Percentiles rank a stretch among this genome's conserved stretches.
phyloP scores from a whole-genome alignment of 2,113 vertebrate genomes.

The Erythrocercus mccallii region DNA sequence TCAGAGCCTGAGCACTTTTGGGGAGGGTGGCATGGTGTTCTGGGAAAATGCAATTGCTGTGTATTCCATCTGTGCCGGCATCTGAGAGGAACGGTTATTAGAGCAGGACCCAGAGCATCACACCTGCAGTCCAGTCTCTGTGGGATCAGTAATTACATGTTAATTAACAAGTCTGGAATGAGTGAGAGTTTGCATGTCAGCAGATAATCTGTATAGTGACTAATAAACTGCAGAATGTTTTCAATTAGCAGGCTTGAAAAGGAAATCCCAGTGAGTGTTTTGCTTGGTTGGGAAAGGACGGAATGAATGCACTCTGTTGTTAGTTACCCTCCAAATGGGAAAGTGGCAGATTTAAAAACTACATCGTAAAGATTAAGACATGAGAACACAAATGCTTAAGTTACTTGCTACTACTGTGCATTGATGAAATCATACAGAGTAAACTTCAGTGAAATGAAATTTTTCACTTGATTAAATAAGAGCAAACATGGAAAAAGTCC shows the following conservation, averaged over 20 bases:
- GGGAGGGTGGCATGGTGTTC: background rate
- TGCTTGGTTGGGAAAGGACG: conserved; percentile 40
- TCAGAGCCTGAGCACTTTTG: background rate
- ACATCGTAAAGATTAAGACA: conserved; percentile 10
- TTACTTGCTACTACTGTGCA: conserved; percentile 14
- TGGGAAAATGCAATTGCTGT: background rate
- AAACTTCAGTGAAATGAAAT: background rate
- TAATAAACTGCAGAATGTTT: conserved; percentile 70
- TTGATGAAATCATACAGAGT: background rate
- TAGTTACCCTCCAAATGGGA: conserved; percentile 13
- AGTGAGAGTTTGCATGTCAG: conserved; percentile 65
- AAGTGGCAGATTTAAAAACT: conserved; percentile 1
- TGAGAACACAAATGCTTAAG: background rate
- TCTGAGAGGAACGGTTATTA: background rate
- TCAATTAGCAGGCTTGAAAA: conserved; percentile 70
- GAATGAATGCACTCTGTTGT: conserved; percentile 58
- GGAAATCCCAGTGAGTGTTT: conserved; percentile 64
- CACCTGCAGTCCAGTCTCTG: conserved; percentile 65
- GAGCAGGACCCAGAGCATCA: conserved; percentile 50
- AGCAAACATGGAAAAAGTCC: background rate
- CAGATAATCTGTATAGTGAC: conserved; percentile 68
- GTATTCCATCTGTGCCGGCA: background rate
- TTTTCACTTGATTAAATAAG: conserved; percentile 24
- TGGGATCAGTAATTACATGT: conserved; percentile 64
- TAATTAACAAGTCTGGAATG: conserved; percentile 71